A percentile compares a stretch with the other conserved stretches of the same genome.
These are phyloP conservation scores for Centropristis striata DNA, from an alignment of 2,113 vertebrate genomes.

Conservation along the genomic window DNA sequence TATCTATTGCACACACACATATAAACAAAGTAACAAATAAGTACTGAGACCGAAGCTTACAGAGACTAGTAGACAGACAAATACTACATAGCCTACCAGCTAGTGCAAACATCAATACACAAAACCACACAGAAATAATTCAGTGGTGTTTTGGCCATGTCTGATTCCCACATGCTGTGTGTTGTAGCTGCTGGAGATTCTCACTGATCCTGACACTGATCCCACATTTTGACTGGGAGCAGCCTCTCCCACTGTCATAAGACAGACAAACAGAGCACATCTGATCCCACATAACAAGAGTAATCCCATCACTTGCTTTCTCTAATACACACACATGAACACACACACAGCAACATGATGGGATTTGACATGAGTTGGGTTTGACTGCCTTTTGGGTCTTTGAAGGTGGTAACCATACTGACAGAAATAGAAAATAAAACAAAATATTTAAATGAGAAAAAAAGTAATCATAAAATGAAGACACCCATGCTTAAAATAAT, in stretches of 20 bases:
- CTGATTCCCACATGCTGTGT: conserved; percentile 32
- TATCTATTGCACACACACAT: neutral
- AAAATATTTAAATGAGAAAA: neutral
- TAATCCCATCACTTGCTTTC: conserved; percentile 65
- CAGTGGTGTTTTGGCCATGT: conserved; percentile 46
- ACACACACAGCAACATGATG: conserved; percentile 16
- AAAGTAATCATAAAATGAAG: neutral
- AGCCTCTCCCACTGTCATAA: conserved; percentile 61
- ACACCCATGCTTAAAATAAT: neutral
- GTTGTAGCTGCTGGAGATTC: conserved; percentile 34
- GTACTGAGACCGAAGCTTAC: conserved; percentile 26
- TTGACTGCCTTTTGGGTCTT: conserved; percentile 6
- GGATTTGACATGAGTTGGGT: conserved; percentile 34
- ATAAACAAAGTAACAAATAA: neutral
- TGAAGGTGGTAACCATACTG: conserved; percentile 7
- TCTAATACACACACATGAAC: conserved; percentile 12
- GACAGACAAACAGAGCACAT: conserved; percentile 77
- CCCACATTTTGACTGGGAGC: conserved; percentile 62
- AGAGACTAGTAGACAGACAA: conserved; percentile 29
- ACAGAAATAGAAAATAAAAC: neutral
- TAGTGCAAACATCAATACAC: conserved; percentile 36
- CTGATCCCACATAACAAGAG: conserved; percentile 74
- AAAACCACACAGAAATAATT: conserved; percentile 30
- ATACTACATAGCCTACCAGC: conserved; percentile 13
- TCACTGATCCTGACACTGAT: conserved; percentile 76